phyloP scores from a whole-genome alignment of 2,797 vertebrate species.

The Urocyon cinereoargenteus region DNA sequence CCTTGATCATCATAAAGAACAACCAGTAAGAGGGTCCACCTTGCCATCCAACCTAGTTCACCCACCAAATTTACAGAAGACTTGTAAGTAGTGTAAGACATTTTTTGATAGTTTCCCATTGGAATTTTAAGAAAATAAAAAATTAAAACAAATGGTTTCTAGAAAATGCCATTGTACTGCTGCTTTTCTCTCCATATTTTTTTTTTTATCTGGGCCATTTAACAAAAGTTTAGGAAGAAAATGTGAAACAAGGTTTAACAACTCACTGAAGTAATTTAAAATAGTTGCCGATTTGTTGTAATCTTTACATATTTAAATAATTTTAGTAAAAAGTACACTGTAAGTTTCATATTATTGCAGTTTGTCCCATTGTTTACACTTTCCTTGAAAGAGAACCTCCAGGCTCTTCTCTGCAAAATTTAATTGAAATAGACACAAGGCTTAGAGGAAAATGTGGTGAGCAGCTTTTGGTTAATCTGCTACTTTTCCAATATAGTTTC shows the following conservation, averaged over 20 bases:
- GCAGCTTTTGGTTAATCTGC: slow-evolving; percentile 9
- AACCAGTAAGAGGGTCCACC: slow-evolving; percentile 87
- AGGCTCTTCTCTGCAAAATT: slow-evolving; percentile 15
- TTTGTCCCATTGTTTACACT: neutral
- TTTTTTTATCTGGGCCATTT: neutral
- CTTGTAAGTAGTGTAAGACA: slow-evolving; percentile 89
- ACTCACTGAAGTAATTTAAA: neutral
- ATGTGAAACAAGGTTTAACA: neutral
- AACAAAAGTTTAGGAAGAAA: slow-evolving; percentile 49
- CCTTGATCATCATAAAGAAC: slow-evolving; percentile 93
- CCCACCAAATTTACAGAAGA: slow-evolving; percentile 91
- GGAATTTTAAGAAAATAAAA: neutral
- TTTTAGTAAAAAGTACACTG: neutral
- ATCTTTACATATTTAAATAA: slow-evolving; percentile 27
- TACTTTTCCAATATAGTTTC: neutral
- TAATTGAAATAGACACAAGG: slow-evolving; percentile 29
- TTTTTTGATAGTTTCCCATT: neutral
- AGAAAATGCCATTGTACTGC: neutral
- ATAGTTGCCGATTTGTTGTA: neutral
- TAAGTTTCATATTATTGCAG: neutral
- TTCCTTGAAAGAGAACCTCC: slow-evolving; percentile 31
- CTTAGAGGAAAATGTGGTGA: slow-evolving; percentile 29
- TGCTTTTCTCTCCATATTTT: neutral
- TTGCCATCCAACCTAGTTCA: slow-evolving; percentile 88
- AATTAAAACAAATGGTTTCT: neutral